phyloP scores from a whole-genome alignment of 2,113 vertebrate species.

The Sorex fumeus region DNA sequence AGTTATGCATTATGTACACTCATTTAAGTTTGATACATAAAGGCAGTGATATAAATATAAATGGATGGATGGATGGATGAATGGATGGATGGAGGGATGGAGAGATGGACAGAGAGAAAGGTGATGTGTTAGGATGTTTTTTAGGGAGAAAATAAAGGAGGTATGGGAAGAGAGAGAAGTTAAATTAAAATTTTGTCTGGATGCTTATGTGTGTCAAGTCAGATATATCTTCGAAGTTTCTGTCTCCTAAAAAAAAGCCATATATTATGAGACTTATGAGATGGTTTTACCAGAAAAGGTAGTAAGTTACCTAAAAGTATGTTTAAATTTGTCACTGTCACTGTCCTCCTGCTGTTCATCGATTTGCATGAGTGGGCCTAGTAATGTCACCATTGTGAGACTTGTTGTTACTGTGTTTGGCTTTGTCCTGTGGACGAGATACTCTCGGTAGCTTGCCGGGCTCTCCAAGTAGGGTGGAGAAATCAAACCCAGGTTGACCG shows the following conservation, averaged over 20 bases:
- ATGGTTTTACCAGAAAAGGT: not conserved
- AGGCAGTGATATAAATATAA: not conserved
- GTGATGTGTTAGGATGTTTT: not conserved
- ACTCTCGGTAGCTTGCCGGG: too few species aligned
- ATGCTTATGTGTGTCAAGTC: not conserved
- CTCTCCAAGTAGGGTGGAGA: too few species aligned
- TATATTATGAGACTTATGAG: not conserved
- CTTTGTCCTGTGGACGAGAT: too few species aligned
- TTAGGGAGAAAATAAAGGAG: not conserved
- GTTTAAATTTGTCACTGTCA: too few species aligned
- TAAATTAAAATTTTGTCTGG: conserved; percentile 8
- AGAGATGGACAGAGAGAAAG: not conserved
- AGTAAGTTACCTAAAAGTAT: not conserved
- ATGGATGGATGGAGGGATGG: too few species aligned
- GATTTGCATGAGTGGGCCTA: too few species aligned
- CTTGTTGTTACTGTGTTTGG: too few species aligned
- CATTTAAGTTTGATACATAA: not conserved
- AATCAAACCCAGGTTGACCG: too few species aligned
- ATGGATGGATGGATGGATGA: not conserved
- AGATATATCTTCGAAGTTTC: not conserved
- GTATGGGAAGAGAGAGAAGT: not conserved
- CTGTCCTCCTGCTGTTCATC: too few species aligned
- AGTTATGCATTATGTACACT: not conserved
- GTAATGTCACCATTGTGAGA: too few species aligned
- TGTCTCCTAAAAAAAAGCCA: not conserved